Evolutionary conservation across 2,797 vertebrate genomes (phyloP).

Genomic region (Acipenser oxyrinchus): DNA sequence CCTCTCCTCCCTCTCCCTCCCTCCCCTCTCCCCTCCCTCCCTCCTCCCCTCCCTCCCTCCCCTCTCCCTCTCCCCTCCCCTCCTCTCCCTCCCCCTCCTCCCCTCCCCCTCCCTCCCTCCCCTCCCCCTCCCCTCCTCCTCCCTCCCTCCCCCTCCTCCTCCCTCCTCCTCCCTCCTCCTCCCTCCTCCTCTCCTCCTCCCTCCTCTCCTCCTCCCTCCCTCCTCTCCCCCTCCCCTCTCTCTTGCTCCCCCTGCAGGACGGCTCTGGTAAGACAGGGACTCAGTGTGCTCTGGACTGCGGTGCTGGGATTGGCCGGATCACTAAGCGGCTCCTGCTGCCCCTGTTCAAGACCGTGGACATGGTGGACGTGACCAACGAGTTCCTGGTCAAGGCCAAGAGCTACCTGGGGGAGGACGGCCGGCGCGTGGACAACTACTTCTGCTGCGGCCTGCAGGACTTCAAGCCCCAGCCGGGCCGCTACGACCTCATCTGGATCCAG

Average conservation of each 20-base stretch:
- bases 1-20: neutral
- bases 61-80: neutral
- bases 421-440: conserved; percentile 78
- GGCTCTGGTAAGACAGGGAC: conserved; percentile 69
- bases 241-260: conserved; percentile 51
- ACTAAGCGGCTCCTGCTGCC: conserved; percentile 86
- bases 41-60: too few species aligned
- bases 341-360: conserved; percentile 81
- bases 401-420: conserved; percentile 79
- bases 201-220: too few species aligned
- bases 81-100: too few species aligned
- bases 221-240: too few species aligned
- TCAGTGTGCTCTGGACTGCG: conserved; percentile 82
- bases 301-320: conserved; percentile 88
- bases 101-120: too few species aligned
- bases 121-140: too few species aligned
- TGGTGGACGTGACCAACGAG: conserved; percentile 89
- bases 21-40: neutral
- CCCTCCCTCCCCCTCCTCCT: neutral
- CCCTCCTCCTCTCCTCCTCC: too few species aligned
- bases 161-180: too few species aligned
- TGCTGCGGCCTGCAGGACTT: conserved; percentile 90
- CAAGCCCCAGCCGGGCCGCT: conserved; percentile 66
- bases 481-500: conserved; percentile 97
- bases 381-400: conserved; percentile 81